These are phyloP conservation scores for Limenitis arthemis DNA, from an alignment of 2,888 invertebrate genomes.

Conservation along the genomic window DNA sequence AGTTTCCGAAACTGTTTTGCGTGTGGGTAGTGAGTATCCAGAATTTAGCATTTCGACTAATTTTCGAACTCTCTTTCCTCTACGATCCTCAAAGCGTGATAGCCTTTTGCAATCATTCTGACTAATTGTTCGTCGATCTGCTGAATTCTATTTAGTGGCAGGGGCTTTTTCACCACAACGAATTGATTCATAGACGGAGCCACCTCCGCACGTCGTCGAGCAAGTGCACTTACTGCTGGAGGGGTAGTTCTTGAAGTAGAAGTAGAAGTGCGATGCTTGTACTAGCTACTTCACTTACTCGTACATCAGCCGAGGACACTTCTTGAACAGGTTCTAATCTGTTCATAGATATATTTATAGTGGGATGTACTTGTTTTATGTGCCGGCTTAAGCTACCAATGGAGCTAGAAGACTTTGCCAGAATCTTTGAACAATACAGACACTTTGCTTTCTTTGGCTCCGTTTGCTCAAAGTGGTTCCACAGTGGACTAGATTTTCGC, in stretches of 20 bases:
- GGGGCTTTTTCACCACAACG: not conserved
- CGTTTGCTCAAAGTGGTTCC: slow-evolving; percentile 11
- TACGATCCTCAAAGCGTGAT: slow-evolving; percentile 1
- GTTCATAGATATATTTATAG: slow-evolving; percentile 5
- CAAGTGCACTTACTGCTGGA: too few relatives aligned
- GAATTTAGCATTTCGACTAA: slow-evolving; percentile 3
- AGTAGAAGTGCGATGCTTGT: too few relatives aligned
- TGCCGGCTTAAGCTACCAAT: slow-evolving; percentile 13
- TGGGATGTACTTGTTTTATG: slow-evolving; percentile 6
- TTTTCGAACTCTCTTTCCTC: slow-evolving; percentile 4
- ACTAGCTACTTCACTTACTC: too few relatives aligned
- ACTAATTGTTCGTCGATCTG: slow-evolving; percentile 2
- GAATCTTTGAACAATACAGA: slow-evolving; percentile 6
- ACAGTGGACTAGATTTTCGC: slow-evolving; percentile 12
- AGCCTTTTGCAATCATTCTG: slow-evolving; percentile 2
- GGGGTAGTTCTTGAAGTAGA: too few relatives aligned
- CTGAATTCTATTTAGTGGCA: not conserved
- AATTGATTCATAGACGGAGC: not conserved
- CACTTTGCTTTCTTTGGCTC: slow-evolving; percentile 10
- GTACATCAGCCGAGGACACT: too few relatives aligned
- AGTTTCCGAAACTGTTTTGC: slow-evolving; percentile 1
- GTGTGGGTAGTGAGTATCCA: slow-evolving; percentile 1
- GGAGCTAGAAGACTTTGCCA: slow-evolving; percentile 10
- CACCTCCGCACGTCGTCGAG: too few relatives aligned
- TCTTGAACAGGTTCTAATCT: too few relatives aligned